Base-by-base conservation (phyloP, 2,113 vertebrate genomes). In the Lasiurus cinereus region DNA sequence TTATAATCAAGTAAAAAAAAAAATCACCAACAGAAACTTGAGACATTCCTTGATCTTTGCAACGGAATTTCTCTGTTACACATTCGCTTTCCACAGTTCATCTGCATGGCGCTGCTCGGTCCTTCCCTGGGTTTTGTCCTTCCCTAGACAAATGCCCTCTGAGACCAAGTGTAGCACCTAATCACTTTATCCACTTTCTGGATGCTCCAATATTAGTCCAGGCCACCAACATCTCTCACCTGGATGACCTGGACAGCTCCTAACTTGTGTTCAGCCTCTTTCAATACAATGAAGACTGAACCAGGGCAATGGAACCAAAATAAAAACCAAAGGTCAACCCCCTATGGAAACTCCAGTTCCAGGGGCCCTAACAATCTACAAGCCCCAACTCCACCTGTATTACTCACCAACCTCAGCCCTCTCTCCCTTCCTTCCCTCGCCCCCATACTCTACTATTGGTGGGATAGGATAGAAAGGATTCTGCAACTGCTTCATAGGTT, bases 41-140 rank as follows among this genome's bases (percentile, higher is more conserved):
- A 88, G 22, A 18, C 2, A 59, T 46, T 80, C 9, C 85, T 56
- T 24, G 15, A 74, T 31, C n/a, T 88, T 15, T 46, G 67, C 83
- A 29, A 9, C 2, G 5, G 8, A 70, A 88, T 52, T 36, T 66
- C 50, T 83, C 67, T 14, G 27, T 11, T 16, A 27, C 1, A 12
- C 39, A 59, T 5, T 10, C 21, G 3, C 9, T 31, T 8, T 13
- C 56, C 39, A 1, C 5, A 31, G 6, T 52, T 50, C 15, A 50
- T 3, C 36, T 3, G 15, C 9, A 2, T 0, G 6, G 62, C 9
- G 1, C 43, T 29, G 0, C 1, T 5, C 43, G 2, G 43, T 4
- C 46, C 50, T 74, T n/a, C 21, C 27, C 24, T 33, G 19, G 54
- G 18, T 56, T n/a, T 33, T 1, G 50, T 3, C 46, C 50, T 74